These are phyloP conservation scores for Trisateles emortualis DNA, from an alignment of 2,888 invertebrate species.

Conservation along the genomic window DNA sequence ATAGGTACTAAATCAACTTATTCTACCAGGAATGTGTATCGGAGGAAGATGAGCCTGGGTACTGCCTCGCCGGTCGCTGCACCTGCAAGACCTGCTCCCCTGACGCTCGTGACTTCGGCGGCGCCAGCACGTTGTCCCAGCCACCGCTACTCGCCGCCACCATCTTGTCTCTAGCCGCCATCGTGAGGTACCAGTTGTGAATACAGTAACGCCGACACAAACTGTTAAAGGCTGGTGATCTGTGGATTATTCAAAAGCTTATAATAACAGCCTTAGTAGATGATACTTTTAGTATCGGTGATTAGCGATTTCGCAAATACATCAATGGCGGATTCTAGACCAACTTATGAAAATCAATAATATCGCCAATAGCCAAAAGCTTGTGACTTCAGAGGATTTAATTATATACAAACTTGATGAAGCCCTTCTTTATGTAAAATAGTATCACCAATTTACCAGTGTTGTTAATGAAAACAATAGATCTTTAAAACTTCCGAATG, in stretches of 20 bases:
- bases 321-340: too few relatives aligned
- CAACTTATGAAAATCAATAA: too few relatives aligned
- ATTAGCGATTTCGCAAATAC: too few relatives aligned
- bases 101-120: conserved; percentile 74
- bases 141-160: conserved; percentile 57
- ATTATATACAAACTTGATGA: too few relatives aligned
- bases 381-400: too few relatives aligned
- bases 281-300: too few relatives aligned
- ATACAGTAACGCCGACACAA: neutral
- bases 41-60: conserved; percentile 79
- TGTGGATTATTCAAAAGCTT: neutral
- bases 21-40: conserved; percentile 78
- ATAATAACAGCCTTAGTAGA: too few relatives aligned
- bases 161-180: conserved; percentile 60
- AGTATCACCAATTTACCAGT: too few relatives aligned
- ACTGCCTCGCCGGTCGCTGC: conserved; percentile 76
- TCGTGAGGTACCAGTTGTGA: conserved; percentile 66
- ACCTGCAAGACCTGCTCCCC: conserved; percentile 80
- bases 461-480: too few relatives aligned
- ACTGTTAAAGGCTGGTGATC: neutral
- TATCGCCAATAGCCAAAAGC: neutral
- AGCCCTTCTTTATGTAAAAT: too few relatives aligned
- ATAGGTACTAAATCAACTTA: neutral
- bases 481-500: neutral
- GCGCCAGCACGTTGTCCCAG: conserved; percentile 59